Conservation (phyloP, 2,888 invertebrate genomes). For the Pycnomerus fuliginosus region DNA sequence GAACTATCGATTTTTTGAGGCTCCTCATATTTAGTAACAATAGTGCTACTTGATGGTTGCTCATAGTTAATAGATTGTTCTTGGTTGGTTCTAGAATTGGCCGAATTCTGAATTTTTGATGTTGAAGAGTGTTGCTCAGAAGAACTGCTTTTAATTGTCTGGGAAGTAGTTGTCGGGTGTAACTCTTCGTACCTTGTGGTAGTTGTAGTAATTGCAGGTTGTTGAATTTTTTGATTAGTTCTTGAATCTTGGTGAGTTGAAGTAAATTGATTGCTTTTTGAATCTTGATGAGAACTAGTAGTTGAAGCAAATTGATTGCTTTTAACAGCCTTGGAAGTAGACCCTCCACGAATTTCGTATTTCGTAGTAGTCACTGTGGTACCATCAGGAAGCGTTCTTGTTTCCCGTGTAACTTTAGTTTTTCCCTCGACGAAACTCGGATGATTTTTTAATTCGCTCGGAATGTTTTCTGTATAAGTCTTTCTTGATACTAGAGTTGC, state of each 20-base stretch:
- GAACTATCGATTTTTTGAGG: no score
- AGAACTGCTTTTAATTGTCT: no score
- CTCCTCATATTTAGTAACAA: no score
- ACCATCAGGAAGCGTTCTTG: slow-evolving; percentile 66
- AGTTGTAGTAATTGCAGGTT: slow-evolving; percentile 2
- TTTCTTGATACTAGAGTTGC: slow-evolving; percentile 34
- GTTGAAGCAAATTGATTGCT: slow-evolving; percentile 2
- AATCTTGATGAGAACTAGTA: slow-evolving; percentile 2
- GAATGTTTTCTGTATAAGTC: slow-evolving; percentile 39
- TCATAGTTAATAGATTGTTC: no score
- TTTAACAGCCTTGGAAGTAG: slow-evolving; percentile 25
- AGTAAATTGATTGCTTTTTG: slow-evolving; percentile 5
- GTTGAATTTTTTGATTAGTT: slow-evolving; percentile 3
- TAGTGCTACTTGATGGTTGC: no score
- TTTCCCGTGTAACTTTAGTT: slow-evolving; percentile 67
- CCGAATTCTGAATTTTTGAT: no score
- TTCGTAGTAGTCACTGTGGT: slow-evolving; percentile 68
- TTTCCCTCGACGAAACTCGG: slow-evolving; percentile 57
- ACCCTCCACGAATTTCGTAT: slow-evolving; percentile 59
- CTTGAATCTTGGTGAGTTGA: slow-evolving; percentile 1
- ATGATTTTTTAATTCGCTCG: slow-evolving; percentile 42
- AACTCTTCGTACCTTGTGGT: slow-evolving; percentile 3
- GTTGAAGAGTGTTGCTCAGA: no score
- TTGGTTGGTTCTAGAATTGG: no score
- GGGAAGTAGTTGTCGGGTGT: slow-evolving; percentile 13